Conservation (phyloP, 2,113 vertebrate species). For the Cyprinodon brontotheroides region DNA sequence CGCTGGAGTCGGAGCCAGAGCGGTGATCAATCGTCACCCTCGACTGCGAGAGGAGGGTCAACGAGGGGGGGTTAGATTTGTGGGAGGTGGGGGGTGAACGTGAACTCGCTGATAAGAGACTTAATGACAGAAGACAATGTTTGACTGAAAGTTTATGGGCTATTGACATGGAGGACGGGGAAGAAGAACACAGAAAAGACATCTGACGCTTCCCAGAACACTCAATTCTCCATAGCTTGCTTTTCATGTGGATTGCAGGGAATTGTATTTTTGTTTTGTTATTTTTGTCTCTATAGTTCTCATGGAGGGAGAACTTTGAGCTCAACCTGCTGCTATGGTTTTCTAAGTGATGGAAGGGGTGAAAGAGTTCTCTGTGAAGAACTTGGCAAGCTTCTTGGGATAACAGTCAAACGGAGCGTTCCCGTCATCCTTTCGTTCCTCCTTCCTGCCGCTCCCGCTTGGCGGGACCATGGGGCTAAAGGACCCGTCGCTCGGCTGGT, state of each 20-base stretch:
- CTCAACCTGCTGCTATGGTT: conserved; percentile 83
- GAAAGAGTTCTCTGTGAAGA: conserved; percentile 61
- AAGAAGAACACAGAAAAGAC: conserved; percentile 55
- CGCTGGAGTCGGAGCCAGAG: conserved; percentile 92
- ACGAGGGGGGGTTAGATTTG: conserved; percentile 45
- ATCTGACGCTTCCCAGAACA: conserved; percentile 75
- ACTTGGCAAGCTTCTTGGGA: conserved; percentile 72
- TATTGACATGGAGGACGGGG: conserved; percentile 32
- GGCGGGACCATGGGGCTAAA: conserved; percentile 59
- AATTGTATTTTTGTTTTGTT: conserved; percentile 34
- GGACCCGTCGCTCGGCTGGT: conserved; percentile 66
- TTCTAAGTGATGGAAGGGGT: conserved; percentile 55
- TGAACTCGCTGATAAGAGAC: conserved; percentile 57
- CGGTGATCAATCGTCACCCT: conserved; percentile 75
- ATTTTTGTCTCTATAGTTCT: conserved; percentile 46
- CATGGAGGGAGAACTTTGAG: conserved; percentile 64
- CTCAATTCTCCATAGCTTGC: conserved; percentile 73
- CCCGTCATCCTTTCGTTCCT: conserved; percentile 68
- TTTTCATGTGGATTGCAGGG: conserved; percentile 65
- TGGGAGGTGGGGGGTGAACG: conserved; percentile 25
- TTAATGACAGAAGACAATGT: conserved; percentile 63
- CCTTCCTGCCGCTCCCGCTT: conserved; percentile 51
- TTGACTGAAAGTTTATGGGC: conserved; percentile 37
- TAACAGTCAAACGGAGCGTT: conserved; percentile 61
- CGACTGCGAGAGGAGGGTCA: conserved; percentile 26